Percentiles rank a stretch among this genome's conserved stretches.
Conservation (phyloP, 2,888 invertebrate species). For the Thecophora atra region DNA sequence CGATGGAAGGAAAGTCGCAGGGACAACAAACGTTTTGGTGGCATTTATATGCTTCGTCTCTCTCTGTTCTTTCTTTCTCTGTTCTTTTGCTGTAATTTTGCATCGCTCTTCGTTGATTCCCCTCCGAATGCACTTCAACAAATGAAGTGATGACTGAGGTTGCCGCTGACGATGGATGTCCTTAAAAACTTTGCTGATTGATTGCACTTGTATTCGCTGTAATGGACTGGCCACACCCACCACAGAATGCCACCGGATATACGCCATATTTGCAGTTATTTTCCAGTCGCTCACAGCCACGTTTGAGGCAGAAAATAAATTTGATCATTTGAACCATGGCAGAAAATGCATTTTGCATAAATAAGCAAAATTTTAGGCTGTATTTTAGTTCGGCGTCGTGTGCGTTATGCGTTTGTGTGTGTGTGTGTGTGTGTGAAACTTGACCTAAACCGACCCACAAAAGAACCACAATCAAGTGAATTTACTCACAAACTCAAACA, state of each 20-base stretch:
- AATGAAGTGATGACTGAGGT: conserved; percentile 16
- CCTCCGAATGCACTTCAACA: conserved; percentile 46
- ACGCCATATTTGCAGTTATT: conserved; percentile 17
- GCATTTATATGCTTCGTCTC: background rate
- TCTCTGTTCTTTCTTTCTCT: background rate
- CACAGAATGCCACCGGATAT: conserved; percentile 11
- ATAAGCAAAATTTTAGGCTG: conserved; percentile 14
- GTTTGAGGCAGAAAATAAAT: background rate
- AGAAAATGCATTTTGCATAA: background rate
- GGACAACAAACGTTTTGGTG: background rate
- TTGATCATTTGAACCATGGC: background rate
- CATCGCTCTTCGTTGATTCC: too few relatives aligned
- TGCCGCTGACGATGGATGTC: conserved; percentile 3
- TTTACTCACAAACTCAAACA: background rate
- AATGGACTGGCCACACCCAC: conserved; percentile 10
- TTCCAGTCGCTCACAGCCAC: background rate
- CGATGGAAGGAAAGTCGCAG: background rate
- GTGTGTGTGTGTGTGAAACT: too few relatives aligned
- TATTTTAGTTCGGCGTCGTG: background rate
- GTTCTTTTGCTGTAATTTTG: too few relatives aligned
- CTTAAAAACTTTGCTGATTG: conserved; percentile 20
- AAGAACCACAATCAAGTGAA: too few relatives aligned
- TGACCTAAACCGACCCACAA: too few relatives aligned
- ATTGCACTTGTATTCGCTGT: conserved; percentile 14
- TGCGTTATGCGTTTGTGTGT: too few relatives aligned